A percentile compares a stretch with the other conserved stretches of the same genome.
Evolutionary conservation across 1,140 invertebrate genomes (phyloP).

Genomic region (Caenorhabditis elegans): WBcel235 BX284604.4:8967501-8968000

Average conservation of each 20-base stretch:
- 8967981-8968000: too few relatives aligned
- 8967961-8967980: too few relatives aligned
- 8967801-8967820: too few relatives aligned
- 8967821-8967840: too few relatives aligned
- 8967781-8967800: background rate
- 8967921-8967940: too few relatives aligned
- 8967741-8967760: too few relatives aligned
- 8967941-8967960: too few relatives aligned
- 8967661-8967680: background rate
- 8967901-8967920: too few relatives aligned
- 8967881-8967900: too few relatives aligned
- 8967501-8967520: background rate
- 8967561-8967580: background rate
- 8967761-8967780: background rate
- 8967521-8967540: background rate
- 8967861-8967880: too few relatives aligned
- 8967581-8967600: background rate
- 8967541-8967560: background rate
- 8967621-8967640: background rate
- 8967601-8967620: background rate
- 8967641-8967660: background rate
- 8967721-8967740: background rate
- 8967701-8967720: slow-evolving; percentile 10
- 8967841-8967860: too few relatives aligned
- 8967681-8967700: background rate